These are phyloP conservation scores for Fragum whitleyi DNA, from an alignment of 2,888 invertebrate genomes.

Conservation along the genomic window DNA sequence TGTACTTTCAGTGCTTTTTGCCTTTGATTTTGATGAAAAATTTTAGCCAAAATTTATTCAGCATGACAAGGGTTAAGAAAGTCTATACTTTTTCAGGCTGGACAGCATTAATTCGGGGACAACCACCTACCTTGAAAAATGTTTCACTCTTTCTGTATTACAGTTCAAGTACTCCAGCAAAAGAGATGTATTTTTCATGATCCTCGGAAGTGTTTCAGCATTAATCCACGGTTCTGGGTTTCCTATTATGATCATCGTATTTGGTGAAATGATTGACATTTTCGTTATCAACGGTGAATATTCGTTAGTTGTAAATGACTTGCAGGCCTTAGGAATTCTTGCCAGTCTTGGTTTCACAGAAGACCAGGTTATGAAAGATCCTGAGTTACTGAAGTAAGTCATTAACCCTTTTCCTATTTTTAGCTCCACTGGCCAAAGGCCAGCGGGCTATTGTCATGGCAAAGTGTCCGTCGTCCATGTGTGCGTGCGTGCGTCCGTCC, in stretches of 20 bases:
- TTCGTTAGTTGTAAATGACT: constrained; percentile 2
- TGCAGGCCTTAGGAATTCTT: constrained; percentile 22
- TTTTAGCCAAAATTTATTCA: no score
- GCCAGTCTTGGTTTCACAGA: not conserved
- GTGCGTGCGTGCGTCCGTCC: no score
- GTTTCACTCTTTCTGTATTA: no score
- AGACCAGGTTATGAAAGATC: constrained; percentile 4
- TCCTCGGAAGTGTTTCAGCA: constrained; percentile 78
- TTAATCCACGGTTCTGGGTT: constrained; percentile 78
- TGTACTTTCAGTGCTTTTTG: no score
- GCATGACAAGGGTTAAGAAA: no score
- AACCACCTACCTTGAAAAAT: no score
- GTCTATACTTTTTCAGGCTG: no score
- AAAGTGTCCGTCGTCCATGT: no score
- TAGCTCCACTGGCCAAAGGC: no score
- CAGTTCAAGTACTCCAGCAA: constrained; percentile 83
- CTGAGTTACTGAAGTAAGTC: constrained; percentile 22
- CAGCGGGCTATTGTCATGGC: no score
- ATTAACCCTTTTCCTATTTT: not conserved
- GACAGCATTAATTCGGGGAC: no score
- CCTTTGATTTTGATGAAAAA: no score
- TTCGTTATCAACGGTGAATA: constrained; percentile 75
- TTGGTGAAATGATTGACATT: constrained; percentile 83
- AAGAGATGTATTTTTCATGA: constrained; percentile 79
- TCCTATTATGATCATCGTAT: constrained; percentile 83